phyloP scores from a whole-genome alignment of 2,797 vertebrate species.

The Sarcoramphus papa region DNA sequence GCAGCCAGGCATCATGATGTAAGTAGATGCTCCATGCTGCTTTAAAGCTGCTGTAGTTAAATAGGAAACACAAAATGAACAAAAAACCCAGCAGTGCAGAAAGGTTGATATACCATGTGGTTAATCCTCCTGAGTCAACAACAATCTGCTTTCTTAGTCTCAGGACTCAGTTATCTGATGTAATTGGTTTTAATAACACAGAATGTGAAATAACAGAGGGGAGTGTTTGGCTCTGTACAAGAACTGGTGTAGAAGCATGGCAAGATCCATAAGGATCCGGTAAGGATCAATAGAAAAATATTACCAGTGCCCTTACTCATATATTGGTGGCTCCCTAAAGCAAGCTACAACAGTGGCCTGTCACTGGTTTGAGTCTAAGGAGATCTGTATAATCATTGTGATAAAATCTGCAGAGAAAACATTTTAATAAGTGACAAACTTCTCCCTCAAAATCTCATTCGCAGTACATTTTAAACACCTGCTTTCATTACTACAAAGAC shows the following conservation, averaged over 20 bases:
- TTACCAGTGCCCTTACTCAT: background rate
- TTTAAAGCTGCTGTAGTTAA: background rate
- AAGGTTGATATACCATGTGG: background rate
- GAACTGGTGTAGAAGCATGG: background rate
- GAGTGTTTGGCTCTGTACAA: background rate
- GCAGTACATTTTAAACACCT: background rate
- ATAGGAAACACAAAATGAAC: background rate
- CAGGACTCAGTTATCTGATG: background rate
- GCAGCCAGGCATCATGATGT: background rate
- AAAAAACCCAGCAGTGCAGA: background rate
- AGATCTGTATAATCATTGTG: background rate
- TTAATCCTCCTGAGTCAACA: background rate
- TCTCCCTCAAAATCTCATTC: background rate
- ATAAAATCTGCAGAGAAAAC: background rate
- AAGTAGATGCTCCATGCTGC: background rate
- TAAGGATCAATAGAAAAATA: background rate
- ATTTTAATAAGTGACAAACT: background rate
- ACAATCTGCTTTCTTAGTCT: background rate
- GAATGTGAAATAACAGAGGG: background rate
- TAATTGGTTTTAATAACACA: background rate
- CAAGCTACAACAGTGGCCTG: background rate
- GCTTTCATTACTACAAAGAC: background rate
- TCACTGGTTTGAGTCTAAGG: background rate
- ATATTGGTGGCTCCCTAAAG: background rate
- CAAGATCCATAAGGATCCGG: background rate